Percentiles rank a stretch among this genome's conserved stretches.
phyloP scores from a whole-genome alignment of 2,113 vertebrate species.

The Ochotona curzoniae region DNA sequence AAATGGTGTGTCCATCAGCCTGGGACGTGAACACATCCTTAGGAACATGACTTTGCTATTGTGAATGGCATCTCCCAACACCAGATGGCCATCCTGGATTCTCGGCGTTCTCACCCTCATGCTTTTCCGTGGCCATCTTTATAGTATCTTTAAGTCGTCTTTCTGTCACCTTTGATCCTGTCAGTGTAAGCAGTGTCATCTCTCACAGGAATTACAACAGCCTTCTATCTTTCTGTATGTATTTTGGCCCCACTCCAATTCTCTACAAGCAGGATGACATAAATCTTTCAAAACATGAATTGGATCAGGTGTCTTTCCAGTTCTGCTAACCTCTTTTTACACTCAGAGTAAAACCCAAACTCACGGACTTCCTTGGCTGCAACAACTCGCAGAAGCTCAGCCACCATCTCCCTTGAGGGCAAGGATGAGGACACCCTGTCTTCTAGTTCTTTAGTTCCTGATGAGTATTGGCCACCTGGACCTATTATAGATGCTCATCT shows the following conservation, averaged over 20 bases:
- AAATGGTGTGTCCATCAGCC: slow-evolving; percentile 40
- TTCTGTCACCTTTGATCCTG: not conserved
- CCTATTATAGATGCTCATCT: not conserved
- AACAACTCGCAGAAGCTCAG: not conserved
- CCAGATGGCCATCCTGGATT: not conserved
- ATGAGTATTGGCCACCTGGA: not conserved
- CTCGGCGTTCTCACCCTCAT: not conserved
- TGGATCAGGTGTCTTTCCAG: not conserved
- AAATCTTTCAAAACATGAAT: slow-evolving; percentile 24
- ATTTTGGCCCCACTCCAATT: not conserved
- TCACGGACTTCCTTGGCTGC: not conserved
- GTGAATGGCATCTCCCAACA: not conserved
- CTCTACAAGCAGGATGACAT: not conserved
- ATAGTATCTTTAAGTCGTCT: not conserved
- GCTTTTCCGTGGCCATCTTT: slow-evolving; percentile 17
- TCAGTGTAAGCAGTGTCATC: not conserved
- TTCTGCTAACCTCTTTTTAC: not conserved
- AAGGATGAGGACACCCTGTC: not conserved
- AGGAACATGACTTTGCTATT: no score
- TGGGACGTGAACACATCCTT: not conserved
- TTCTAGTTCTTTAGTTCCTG: slow-evolving; percentile 8
- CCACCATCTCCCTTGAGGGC: not conserved
- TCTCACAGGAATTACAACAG: not conserved
- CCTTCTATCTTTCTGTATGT: not conserved
- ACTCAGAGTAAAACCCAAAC: not conserved